These are phyloP conservation scores for Gymnobelideus leadbeateri DNA, from an alignment of 2,113 vertebrate species.

Conservation along the genomic window DNA sequence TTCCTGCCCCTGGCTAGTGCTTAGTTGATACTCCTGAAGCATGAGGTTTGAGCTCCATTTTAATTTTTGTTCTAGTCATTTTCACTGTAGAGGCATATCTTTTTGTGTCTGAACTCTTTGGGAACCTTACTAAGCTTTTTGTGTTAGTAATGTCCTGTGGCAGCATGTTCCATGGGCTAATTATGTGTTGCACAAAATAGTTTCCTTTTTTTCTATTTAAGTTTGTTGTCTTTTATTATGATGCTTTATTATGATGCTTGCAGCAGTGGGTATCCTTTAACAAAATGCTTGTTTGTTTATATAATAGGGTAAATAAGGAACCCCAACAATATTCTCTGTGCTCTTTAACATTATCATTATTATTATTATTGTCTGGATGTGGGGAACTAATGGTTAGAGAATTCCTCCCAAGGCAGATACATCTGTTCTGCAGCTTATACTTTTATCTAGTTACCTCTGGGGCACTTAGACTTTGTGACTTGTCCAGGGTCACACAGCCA, in stretches of 20 bases:
- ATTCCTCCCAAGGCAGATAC: background rate
- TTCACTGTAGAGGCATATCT: conserved; percentile 26
- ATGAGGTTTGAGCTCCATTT: conserved; percentile 35
- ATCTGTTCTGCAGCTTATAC: background rate
- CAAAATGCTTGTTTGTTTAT: conserved; percentile 49
- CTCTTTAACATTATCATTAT: background rate
- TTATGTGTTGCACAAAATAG: conserved; percentile 42
- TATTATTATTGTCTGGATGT: background rate
- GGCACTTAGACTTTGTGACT: background rate
- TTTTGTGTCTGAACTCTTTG: conserved; percentile 38
- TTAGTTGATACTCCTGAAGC: conserved; percentile 30
- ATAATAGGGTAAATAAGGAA: background rate
- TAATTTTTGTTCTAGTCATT: conserved; percentile 26
- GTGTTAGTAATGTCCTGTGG: conserved; percentile 35
- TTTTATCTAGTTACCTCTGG: background rate
- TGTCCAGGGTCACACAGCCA: background rate
- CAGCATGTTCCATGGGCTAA: conserved; percentile 41
- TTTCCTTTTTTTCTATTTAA: conserved; percentile 49
- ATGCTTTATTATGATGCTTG: conserved; percentile 55
- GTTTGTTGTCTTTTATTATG: conserved; percentile 40
- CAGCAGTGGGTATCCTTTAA: no score
- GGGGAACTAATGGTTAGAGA: background rate
- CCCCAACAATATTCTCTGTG: conserved; percentile 24
- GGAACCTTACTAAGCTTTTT: conserved; percentile 18
- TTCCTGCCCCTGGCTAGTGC: background rate